Conservation (phyloP, 1,140 invertebrate species). For the Scaptodrosophila lebanonensis region DNA sequence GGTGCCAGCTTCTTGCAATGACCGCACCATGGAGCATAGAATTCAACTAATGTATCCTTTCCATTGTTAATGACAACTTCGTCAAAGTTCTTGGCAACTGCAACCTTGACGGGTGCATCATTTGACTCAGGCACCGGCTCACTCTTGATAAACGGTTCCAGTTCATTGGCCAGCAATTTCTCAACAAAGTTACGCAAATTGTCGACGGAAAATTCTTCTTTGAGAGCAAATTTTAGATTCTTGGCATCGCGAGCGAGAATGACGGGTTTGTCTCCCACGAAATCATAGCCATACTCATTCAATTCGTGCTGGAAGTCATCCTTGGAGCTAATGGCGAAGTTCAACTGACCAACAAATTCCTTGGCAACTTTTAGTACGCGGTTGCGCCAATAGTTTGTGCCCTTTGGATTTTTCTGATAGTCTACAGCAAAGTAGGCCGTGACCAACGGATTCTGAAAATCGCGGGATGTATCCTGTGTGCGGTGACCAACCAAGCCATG, state of each 20-base stretch:
- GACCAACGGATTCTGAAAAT: slow-evolving; percentile 93
- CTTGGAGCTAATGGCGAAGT: slow-evolving; percentile 93
- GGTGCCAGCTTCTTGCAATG: slow-evolving; percentile 98
- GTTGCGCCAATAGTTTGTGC: slow-evolving; percentile 99
- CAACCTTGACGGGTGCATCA: slow-evolving; percentile 90
- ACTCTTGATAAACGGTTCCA: slow-evolving; percentile 97
- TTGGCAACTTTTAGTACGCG: slow-evolving; percentile 96
- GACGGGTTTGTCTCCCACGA: slow-evolving; percentile 92
- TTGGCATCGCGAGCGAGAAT: slow-evolving; percentile 88
- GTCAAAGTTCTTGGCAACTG: slow-evolving; percentile 98
- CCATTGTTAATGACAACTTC: slow-evolving; percentile 93
- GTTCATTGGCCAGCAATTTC: slow-evolving; percentile 87
- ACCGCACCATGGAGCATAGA: slow-evolving; percentile 99
- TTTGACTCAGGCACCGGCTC: slow-evolving; percentile 94
- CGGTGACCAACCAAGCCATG: slow-evolving; percentile 95
- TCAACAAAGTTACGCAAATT: slow-evolving; percentile 92
- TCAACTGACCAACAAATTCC: slow-evolving; percentile 86
- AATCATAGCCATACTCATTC: slow-evolving; percentile 95
- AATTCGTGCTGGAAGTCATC: slow-evolving; percentile 96
- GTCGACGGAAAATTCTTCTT: slow-evolving; percentile 94
- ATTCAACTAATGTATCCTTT: slow-evolving; percentile 97
- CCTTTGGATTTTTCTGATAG: slow-evolving; percentile 97
- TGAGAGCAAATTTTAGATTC: slow-evolving; percentile 93
- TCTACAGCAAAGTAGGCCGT: slow-evolving; percentile 97
- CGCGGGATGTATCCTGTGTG: slow-evolving; percentile 87